phyloP scores from a whole-genome alignment of 1,140 invertebrate species.

The Sitobion miscanthi region DNA sequence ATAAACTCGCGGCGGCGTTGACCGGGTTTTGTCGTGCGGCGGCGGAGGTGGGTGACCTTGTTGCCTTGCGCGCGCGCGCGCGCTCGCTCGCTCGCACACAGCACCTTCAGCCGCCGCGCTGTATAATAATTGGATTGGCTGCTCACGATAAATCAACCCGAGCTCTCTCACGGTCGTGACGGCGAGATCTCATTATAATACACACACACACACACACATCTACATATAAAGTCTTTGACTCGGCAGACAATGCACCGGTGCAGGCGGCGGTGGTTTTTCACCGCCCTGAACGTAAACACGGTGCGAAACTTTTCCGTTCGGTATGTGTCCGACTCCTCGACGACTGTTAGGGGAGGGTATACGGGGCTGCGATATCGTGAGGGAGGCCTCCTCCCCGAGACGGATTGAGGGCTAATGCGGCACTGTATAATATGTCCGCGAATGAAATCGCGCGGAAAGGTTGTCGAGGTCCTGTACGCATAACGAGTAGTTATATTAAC shows the following conservation, averaged over 20 bases:
- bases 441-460: too few species aligned
- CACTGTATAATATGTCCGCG: too few species aligned
- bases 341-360: too few species aligned
- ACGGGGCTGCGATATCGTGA: neutral
- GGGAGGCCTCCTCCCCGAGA: neutral
- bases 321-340: neutral
- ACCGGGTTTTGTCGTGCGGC: slow-evolving; percentile 53
- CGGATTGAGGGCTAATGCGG: too few species aligned
- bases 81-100: neutral
- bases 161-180: slow-evolving; percentile 53
- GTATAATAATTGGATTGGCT: slow-evolving; percentile 53
- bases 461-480: too few species aligned
- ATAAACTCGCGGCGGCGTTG: slow-evolving; percentile 28
- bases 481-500: too few species aligned
- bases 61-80: neutral
- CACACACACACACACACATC: neutral
- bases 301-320: neutral
- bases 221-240: neutral
- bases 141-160: slow-evolving; percentile 53
- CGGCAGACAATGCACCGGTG: slow-evolving; percentile 9
- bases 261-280: neutral
- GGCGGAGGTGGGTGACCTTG: slow-evolving; percentile 54
- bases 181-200: slow-evolving; percentile 51
- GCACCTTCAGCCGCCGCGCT: slow-evolving; percentile 26
- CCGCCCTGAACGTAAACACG: neutral